phyloP scores from a whole-genome alignment of 2,113 vertebrate genomes.

The Orientallactaga bullata region DNA sequence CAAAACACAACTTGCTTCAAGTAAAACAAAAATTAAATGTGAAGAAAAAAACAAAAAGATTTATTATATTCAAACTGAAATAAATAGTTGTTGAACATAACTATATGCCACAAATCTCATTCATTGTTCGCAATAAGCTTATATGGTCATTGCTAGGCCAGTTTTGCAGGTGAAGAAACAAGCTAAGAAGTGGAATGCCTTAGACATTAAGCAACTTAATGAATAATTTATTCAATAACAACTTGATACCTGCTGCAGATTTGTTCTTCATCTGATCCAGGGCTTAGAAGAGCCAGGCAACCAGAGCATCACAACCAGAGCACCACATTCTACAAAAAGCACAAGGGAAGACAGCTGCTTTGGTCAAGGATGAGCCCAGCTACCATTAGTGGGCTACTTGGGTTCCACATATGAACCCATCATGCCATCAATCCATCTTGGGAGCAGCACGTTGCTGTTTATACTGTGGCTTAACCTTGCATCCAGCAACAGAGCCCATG shows the following conservation, averaged over 20 bases:
- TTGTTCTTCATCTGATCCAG: constrained; percentile 11
- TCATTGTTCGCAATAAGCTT: not conserved
- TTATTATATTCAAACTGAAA: constrained; percentile 4
- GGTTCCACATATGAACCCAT: not conserved
- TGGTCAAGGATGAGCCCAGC: not conserved
- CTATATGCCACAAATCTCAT: not conserved
- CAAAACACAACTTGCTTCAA: not conserved
- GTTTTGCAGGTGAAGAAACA: not conserved
- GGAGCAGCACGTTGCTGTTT: not conserved
- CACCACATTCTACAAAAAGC: not conserved
- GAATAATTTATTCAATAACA: not conserved
- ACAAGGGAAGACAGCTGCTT: not conserved
- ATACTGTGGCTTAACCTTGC: not conserved
- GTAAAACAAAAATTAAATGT: not conserved
- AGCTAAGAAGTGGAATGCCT: not conserved
- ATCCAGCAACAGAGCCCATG: not conserved
- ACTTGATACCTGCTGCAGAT: not conserved
- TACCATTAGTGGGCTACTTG: not conserved
- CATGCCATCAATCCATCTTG: not conserved
- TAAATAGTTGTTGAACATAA: not conserved
- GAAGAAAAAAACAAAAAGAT: not conserved
- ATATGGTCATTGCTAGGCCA: not conserved
- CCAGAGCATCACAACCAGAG: too few relatives aligned
- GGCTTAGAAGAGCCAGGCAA: not conserved
- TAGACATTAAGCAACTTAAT: constrained; percentile 21